phyloP scores from a whole-genome alignment of 2,888 invertebrate species.

The Escarpia spicata region DNA sequence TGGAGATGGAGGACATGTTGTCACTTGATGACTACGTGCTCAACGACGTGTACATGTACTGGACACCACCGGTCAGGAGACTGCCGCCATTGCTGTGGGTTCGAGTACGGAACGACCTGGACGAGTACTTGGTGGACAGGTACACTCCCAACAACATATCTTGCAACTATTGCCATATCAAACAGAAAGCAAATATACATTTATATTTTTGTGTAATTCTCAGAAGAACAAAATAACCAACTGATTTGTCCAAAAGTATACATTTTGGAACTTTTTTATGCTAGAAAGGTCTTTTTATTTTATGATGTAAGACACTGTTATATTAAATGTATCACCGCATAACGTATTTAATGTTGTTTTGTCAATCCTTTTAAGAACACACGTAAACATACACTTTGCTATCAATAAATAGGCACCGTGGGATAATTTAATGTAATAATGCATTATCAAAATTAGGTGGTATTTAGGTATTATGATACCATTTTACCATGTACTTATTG shows the following conservation, averaged over 20 bases:
- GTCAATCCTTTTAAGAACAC: too few relatives aligned
- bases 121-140: conserved; percentile 38
- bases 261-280: neutral
- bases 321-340: neutral
- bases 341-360: too few relatives aligned
- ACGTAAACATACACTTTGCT: too few relatives aligned
- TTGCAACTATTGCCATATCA: neutral
- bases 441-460: too few relatives aligned
- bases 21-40: conserved; percentile 57
- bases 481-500: neutral
- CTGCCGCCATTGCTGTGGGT: conserved; percentile 58
- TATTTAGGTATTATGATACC: neutral
- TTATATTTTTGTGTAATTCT: neutral
- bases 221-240: neutral
- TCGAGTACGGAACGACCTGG: conserved; percentile 52
- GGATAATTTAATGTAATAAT: too few relatives aligned
- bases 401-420: too few relatives aligned
- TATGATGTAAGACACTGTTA: neutral
- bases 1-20: conserved; percentile 56
- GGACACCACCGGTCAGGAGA: conserved; percentile 59
- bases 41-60: conserved; percentile 57
- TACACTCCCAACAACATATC: neutral
- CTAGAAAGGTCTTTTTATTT: neutral
- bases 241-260: neutral
- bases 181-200: neutral